A percentile compares a stretch with the other conserved stretches of the same genome.
These are phyloP conservation scores for Ptilonorhynchus violaceus DNA, from an alignment of 2,113 vertebrate species.

Conservation along the genomic window DNA sequence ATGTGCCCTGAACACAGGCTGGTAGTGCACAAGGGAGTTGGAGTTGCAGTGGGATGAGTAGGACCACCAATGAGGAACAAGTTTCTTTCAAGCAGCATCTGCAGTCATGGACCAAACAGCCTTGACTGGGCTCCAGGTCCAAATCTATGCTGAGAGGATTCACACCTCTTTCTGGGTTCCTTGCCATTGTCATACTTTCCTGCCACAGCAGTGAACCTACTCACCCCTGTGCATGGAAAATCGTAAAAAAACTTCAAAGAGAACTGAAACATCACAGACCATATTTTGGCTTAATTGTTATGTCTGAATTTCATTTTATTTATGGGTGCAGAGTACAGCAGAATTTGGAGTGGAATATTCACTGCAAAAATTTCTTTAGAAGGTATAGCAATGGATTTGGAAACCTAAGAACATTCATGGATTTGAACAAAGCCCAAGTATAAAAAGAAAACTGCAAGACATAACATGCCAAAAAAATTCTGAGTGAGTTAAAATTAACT, in stretches of 20 bases:
- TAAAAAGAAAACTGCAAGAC: not conserved
- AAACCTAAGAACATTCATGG: not conserved
- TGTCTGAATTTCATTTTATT: not conserved
- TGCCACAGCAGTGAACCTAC: not conserved
- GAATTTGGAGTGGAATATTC: not conserved
- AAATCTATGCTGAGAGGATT: not conserved
- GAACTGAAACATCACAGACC: not conserved
- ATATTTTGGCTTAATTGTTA: not conserved
- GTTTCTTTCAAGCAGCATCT: not conserved
- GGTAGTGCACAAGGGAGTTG: not conserved
- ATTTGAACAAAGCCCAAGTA: not conserved
- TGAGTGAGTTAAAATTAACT: not conserved
- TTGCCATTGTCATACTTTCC: not conserved
- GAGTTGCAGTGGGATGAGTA: not conserved
- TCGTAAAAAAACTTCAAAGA: not conserved
- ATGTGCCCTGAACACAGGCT: not conserved
- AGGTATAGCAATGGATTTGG: not conserved
- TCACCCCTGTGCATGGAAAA: fast-evolving
- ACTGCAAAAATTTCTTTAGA: not conserved
- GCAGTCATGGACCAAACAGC: not conserved
- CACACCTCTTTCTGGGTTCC: not conserved
- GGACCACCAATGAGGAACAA: fast-evolving
- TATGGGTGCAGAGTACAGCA: not conserved
- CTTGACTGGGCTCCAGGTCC: not conserved
- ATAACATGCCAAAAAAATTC: not conserved